Conservation (phyloP, 2,797 vertebrate species). For the Tadarida brasiliensis region DNA sequence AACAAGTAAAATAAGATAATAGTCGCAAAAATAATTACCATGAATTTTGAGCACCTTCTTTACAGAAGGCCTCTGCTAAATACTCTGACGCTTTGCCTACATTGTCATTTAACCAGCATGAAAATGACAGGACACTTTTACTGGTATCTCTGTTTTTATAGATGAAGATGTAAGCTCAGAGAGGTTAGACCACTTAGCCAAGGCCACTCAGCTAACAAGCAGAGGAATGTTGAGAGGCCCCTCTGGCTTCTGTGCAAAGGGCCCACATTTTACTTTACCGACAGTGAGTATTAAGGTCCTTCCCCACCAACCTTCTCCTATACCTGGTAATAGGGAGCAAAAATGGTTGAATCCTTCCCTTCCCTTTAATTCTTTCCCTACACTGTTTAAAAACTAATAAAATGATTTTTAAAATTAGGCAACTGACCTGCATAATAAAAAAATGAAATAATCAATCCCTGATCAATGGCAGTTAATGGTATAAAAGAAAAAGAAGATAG, state of each 20-base stretch:
- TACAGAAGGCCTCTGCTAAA: neutral
- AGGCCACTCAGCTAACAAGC: neutral
- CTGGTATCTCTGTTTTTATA: neutral
- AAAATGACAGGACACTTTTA: neutral
- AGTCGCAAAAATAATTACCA: neutral
- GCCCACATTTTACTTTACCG: neutral
- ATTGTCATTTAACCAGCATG: neutral
- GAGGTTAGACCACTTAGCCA: neutral
- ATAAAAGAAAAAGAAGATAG: constrained; percentile 6
- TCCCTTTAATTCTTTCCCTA: constrained; percentile 26
- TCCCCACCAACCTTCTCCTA: neutral
- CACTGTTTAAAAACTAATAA: neutral
- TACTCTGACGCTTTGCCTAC: neutral
- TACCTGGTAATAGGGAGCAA: neutral
- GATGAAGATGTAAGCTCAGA: neutral
- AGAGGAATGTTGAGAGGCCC: neutral
- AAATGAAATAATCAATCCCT: neutral
- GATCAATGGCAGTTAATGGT: neutral
- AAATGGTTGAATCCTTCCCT: neutral
- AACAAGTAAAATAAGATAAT: neutral
- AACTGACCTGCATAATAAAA: neutral
- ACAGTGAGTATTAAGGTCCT: neutral
- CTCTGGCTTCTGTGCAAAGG: neutral
- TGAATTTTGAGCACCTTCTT: neutral
- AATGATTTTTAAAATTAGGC: neutral